These are phyloP conservation scores for Darevskia nairensis DNA, from an alignment of 2,797 vertebrate species.

Conservation along the genomic window DNA sequence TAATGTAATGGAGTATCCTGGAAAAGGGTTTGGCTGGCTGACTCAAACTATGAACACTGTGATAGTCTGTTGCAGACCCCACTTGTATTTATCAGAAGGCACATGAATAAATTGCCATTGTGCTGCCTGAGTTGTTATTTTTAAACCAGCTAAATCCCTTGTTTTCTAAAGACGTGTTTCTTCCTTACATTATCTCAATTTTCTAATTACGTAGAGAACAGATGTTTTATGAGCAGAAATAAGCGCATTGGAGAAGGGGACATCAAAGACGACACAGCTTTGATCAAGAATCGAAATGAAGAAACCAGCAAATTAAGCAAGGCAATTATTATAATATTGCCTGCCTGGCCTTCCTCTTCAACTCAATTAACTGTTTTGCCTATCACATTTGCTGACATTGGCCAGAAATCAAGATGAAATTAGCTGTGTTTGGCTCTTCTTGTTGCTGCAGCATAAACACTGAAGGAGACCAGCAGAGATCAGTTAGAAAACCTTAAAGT, in stretches of 20 bases:
- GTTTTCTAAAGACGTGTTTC: conserved; percentile 37
- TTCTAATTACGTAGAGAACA: conserved; percentile 63
- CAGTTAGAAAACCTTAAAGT: conserved; percentile 32
- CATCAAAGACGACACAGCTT: conserved; percentile 64
- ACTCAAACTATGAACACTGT: neutral
- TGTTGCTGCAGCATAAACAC: conserved; percentile 12
- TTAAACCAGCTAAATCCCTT: conserved; percentile 40
- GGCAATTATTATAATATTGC: conserved; percentile 20
- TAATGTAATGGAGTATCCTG: no score
- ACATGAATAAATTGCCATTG: neutral
- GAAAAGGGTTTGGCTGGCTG: neutral
- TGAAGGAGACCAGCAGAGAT: conserved; percentile 45
- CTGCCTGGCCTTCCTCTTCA: conserved; percentile 22
- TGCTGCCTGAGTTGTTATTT: neutral
- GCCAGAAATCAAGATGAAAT: conserved; percentile 26
- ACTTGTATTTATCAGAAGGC: neutral
- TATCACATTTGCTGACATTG: conserved; percentile 34
- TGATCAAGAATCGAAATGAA: conserved; percentile 44
- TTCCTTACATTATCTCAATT: conserved; percentile 63
- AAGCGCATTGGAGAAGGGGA: conserved; percentile 45
- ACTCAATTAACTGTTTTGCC: conserved; percentile 35
- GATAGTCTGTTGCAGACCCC: neutral
- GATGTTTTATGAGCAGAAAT: conserved; percentile 65
- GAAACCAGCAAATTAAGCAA: conserved; percentile 51
- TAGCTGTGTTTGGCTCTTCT: conserved; percentile 31